Base-by-base conservation (phyloP, 2,888 invertebrate species). In the Phaedon cochleariae region DNA sequence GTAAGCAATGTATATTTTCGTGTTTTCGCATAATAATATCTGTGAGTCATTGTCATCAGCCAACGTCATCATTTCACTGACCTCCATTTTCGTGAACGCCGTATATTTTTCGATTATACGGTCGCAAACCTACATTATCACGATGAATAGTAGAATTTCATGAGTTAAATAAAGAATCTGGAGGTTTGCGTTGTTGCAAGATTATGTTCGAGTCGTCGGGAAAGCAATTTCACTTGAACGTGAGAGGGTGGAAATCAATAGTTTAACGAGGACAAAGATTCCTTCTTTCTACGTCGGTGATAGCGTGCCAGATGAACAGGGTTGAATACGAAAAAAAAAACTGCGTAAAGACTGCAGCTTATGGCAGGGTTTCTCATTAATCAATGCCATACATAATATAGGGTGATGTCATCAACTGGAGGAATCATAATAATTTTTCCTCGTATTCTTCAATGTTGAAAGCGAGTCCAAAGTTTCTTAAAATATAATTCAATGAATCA, bases 241-340 rank as follows among this genome's bases (percentile, higher is more conserved):
- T 74, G 70, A 73, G 73, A 74, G 73, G 71, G 70, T 68, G 72
- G 74, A 76, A 76, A 76, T 76, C 76, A 75, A 76, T 76, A 76
- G 72, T 75, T 72, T 71, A 75, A 73, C 71, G 69, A 75, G 74
- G 69, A 70, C 69, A 72, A 72, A 69, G 71, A 72, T 72, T 67
- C 72, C 67, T 70, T 72, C 71, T 72, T 72, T 68, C 67, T 67
- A 69, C 71, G 65, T 71, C 66, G 71, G 69, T 69, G 67, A 71
- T 67, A 63, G 67, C 67, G 62, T 65, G 67, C 65, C 64, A 62
- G 41, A 41, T 41, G 41, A 15, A 41, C 41, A 41, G 41, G 41
- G 41, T 41, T n/a, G 41, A 41, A 12, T 41, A 12, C 41, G 41
- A 15, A 41, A 41, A 34, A 41, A 15, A 3, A 5, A 7, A 26